These are phyloP conservation scores for Junco hyemalis DNA, from an alignment of 2,113 vertebrate genomes.

Conservation along the genomic window DNA sequence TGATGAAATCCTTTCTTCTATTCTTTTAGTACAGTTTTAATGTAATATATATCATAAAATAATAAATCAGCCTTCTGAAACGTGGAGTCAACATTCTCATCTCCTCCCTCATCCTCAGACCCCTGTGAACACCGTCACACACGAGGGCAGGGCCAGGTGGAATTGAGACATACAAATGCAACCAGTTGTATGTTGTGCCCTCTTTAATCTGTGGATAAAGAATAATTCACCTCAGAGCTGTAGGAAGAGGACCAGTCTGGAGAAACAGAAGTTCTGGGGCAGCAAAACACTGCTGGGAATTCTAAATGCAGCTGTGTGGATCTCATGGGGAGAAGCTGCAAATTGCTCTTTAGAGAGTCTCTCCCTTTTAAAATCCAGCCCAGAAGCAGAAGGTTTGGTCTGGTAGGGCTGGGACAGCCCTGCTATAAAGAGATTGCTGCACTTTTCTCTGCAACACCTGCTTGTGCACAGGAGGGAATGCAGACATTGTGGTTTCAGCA, in stretches of 20 bases:
- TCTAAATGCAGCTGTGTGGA: neutral
- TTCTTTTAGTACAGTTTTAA: too few relatives aligned
- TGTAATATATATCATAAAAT: too few relatives aligned
- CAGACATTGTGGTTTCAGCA: neutral
- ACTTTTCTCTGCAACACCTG: neutral
- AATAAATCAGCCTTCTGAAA: too few relatives aligned
- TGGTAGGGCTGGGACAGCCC: neutral
- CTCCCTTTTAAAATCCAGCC: neutral
- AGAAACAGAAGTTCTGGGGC: neutral
- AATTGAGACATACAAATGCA: neutral
- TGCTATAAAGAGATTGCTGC: neutral
- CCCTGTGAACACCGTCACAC: too few relatives aligned
- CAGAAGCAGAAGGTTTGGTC: neutral
- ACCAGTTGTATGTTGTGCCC: neutral
- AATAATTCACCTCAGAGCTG: neutral
- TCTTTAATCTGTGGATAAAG: neutral
- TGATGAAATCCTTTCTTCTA: too few relatives aligned
- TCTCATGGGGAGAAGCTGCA: neutral
- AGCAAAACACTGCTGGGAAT: neutral
- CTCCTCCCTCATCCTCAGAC: too few relatives aligned
- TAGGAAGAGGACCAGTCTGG: neutral
- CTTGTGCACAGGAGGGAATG: neutral
- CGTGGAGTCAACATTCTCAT: too few relatives aligned
- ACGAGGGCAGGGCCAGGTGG: neutral
- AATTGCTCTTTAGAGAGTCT: neutral